phyloP scores from a whole-genome alignment of 2,888 invertebrate genomes.

The Ctena decussata region DNA sequence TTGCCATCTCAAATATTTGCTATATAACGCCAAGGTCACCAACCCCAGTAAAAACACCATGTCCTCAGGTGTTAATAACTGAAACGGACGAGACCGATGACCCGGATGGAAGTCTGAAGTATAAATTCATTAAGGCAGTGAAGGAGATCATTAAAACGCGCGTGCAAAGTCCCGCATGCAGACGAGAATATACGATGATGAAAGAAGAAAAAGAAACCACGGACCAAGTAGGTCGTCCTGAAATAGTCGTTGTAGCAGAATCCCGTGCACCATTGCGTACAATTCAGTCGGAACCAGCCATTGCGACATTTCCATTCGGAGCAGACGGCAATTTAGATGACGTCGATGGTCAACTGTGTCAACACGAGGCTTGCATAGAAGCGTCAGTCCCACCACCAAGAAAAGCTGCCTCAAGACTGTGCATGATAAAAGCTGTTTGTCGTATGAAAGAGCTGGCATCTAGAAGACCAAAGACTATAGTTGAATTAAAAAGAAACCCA shows the following conservation, averaged over 20 bases:
- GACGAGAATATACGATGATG: neutral
- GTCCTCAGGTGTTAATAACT: neutral
- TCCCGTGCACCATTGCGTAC: neutral
- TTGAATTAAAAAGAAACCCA: neutral
- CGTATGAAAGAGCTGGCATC: neutral
- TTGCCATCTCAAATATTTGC: neutral
- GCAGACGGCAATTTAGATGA: neutral
- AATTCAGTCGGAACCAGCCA: neutral
- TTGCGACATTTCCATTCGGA: neutral
- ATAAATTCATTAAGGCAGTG: neutral
- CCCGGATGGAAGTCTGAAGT: neutral
- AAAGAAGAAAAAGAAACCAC: neutral
- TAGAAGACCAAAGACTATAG: neutral
- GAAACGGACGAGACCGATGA: neutral
- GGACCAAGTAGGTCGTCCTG: neutral
- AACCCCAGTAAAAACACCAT: neutral
- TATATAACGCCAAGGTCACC: neutral
- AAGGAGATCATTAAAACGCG: neutral
- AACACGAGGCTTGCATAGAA: neutral
- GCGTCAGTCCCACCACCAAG: neutral
- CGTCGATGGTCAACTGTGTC: neutral
- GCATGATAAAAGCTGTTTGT: neutral
- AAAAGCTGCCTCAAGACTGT: neutral
- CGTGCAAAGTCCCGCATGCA: neutral
- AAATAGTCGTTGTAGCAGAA: neutral